These are phyloP conservation scores for Cathartes aura DNA, from an alignment of 2,113 vertebrate genomes.

Conservation along the genomic window DNA sequence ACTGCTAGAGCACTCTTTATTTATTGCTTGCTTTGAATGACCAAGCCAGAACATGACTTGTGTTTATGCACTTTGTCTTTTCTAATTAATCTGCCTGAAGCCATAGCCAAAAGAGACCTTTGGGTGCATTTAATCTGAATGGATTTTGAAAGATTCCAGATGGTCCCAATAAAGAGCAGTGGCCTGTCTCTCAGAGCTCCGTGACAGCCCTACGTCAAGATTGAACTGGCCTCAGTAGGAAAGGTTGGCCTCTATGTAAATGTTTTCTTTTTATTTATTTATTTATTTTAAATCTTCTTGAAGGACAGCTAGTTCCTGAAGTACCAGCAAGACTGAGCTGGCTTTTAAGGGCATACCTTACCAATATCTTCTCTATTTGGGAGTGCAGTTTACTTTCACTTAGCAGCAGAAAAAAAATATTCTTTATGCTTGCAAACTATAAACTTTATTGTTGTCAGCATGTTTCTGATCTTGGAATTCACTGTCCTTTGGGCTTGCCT, in stretches of 20 bases:
- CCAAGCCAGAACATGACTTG: constrained; percentile 1
- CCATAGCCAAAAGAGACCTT: background rate
- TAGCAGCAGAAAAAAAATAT: background rate
- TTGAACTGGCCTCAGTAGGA: background rate
- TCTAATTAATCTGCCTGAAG: constrained; percentile 42
- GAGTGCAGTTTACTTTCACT: background rate
- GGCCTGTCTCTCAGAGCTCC: background rate
- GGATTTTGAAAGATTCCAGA: constrained; percentile 33
- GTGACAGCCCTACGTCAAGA: background rate
- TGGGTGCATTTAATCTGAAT: background rate
- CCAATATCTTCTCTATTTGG: background rate
- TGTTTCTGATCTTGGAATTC: background rate
- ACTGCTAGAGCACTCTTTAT: background rate
- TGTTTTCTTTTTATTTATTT: background rate
- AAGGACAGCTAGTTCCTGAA: background rate
- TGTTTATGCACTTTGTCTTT: constrained; percentile 33
- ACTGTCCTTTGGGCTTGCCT: background rate
- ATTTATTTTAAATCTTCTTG: background rate
- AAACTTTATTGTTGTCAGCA: background rate
- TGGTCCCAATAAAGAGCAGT: background rate
- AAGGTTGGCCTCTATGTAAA: background rate
- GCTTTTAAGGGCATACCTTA: background rate
- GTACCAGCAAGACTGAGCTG: background rate
- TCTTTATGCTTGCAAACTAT: background rate
- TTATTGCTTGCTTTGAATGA: constrained; percentile 2